A percentile compares a stretch with the other conserved stretches of the same genome.
phyloP scores from a whole-genome alignment of 2,113 vertebrate genomes.

The Sorex fumeus region DNA sequence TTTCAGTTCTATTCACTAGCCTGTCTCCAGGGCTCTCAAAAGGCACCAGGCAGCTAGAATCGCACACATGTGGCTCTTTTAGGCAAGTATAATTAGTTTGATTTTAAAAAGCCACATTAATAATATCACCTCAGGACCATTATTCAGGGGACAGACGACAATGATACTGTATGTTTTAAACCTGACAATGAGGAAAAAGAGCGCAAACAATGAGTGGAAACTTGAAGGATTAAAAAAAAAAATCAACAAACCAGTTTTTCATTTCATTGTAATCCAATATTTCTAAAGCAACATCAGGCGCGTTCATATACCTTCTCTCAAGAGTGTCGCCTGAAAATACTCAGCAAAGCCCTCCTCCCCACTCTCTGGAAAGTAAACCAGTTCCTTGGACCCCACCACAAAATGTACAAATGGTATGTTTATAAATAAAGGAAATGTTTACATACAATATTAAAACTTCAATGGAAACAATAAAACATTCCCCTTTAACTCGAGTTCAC shows the following conservation, averaged over 20 bases:
- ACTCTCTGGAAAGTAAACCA: slow-evolving; percentile 24
- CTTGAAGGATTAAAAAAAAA: slow-evolving; percentile 77
- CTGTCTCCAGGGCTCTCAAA: slow-evolving; percentile 88
- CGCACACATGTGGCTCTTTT: slow-evolving; percentile 89
- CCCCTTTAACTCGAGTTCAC: slow-evolving; percentile 48
- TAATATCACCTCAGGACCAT: slow-evolving; percentile 88
- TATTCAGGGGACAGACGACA: slow-evolving; percentile 83
- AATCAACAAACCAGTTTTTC: slow-evolving; percentile 53
- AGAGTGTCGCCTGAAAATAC: slow-evolving; percentile 47
- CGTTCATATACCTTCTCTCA: slow-evolving; percentile 48
- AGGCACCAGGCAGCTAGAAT: slow-evolving; percentile 88
- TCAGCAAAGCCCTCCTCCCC: slow-evolving; percentile 19
- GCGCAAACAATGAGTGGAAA: slow-evolving; percentile 74
- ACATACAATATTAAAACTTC: slow-evolving; percentile 47
- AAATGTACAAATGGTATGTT: slow-evolving; percentile 58
- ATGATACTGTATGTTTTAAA: slow-evolving; percentile 86
- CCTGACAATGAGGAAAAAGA: slow-evolving; percentile 73
- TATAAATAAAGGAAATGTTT: slow-evolving; percentile 57
- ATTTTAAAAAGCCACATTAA: slow-evolving; percentile 89
- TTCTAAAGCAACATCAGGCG: slow-evolving; percentile 72
- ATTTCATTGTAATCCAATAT: slow-evolving; percentile 70
- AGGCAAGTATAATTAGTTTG: slow-evolving; percentile 88
- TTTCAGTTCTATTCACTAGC: slow-evolving; percentile 88
- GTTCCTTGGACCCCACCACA: slow-evolving; percentile 31
- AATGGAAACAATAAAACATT: slow-evolving; percentile 68